Conservation (phyloP, 2,797 vertebrate species). For the Chiloscyllium punctatum region DNA sequence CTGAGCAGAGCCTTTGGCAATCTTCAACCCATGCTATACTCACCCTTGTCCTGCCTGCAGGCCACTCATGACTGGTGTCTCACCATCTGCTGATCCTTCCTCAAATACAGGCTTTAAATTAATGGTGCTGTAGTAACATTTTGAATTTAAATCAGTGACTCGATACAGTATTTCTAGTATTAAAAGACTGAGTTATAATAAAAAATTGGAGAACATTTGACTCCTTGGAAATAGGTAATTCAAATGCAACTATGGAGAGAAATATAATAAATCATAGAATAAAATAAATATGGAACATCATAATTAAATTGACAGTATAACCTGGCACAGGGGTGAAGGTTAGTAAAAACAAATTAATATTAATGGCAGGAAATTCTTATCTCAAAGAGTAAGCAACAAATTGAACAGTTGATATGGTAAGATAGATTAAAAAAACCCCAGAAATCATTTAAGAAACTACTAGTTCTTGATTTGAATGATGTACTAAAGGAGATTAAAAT, state of each 20-base stretch:
- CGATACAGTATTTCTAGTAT: neutral
- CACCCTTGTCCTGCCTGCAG: too few species aligned
- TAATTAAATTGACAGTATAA: neutral
- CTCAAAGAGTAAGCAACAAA: neutral
- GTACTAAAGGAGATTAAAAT: neutral
- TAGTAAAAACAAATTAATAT: neutral
- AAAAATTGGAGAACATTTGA: neutral
- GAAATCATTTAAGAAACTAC: neutral
- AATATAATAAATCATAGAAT: neutral
- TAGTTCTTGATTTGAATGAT: neutral
- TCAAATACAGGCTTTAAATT: neutral
- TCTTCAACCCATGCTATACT: too few species aligned
- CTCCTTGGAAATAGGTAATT: neutral
- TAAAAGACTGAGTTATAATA: neutral
- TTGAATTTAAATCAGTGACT: neutral
- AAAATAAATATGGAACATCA: neutral
- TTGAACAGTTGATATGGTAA: neutral
- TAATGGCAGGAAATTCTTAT: neutral
- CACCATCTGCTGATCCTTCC: too few species aligned
- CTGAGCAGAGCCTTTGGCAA: too few species aligned
- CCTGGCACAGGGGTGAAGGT: neutral
- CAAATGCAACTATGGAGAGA: neutral
- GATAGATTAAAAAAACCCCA: neutral
- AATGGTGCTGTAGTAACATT: neutral
- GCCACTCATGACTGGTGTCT: too few species aligned